phyloP scores from a whole-genome alignment of 2,797 vertebrate species.

The Sebastes melanostomus region DNA sequence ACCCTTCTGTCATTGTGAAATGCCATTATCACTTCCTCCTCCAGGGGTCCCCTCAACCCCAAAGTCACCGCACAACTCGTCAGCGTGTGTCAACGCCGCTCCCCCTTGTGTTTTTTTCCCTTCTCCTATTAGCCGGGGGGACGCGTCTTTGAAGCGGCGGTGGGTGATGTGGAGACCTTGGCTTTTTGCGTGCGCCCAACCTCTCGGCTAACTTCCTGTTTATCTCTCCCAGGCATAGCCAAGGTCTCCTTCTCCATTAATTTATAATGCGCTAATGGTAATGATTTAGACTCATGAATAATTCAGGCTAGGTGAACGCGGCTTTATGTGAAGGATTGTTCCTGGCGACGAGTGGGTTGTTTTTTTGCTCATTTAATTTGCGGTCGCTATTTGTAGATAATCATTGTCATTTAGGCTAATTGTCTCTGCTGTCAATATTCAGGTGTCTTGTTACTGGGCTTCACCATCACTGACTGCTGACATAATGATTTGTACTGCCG shows the following conservation, averaged over 20 bases:
- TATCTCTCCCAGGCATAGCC: constrained; percentile 51
- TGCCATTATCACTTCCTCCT: constrained; percentile 52
- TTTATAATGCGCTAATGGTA: constrained; percentile 73
- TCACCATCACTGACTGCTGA: constrained; percentile 50
- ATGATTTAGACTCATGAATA: constrained; percentile 68
- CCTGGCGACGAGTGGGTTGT: constrained; percentile 6
- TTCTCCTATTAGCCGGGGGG: background rate
- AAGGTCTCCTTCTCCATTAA: constrained; percentile 61
- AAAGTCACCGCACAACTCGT: constrained; percentile 40
- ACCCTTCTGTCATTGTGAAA: constrained; percentile 61
- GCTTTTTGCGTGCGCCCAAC: constrained; percentile 9
- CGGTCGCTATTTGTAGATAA: constrained; percentile 65
- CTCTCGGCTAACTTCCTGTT: constrained; percentile 57
- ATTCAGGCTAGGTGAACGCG: constrained; percentile 51
- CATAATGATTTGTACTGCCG: constrained; percentile 62
- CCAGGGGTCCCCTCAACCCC: constrained; percentile 45
- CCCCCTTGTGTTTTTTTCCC: background rate
- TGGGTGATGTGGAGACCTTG: constrained; percentile 40
- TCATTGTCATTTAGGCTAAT: constrained; percentile 75
- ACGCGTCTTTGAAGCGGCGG: constrained; percentile 3
- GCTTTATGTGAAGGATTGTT: constrained; percentile 50
- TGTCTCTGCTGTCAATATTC: constrained; percentile 69
- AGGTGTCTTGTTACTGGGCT: constrained; percentile 65
- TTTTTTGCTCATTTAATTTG: constrained; percentile 60
- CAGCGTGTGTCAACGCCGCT: constrained; percentile 13